Conservation (phyloP, 1,140 invertebrate species). For the Hormaphis cornu region DNA sequence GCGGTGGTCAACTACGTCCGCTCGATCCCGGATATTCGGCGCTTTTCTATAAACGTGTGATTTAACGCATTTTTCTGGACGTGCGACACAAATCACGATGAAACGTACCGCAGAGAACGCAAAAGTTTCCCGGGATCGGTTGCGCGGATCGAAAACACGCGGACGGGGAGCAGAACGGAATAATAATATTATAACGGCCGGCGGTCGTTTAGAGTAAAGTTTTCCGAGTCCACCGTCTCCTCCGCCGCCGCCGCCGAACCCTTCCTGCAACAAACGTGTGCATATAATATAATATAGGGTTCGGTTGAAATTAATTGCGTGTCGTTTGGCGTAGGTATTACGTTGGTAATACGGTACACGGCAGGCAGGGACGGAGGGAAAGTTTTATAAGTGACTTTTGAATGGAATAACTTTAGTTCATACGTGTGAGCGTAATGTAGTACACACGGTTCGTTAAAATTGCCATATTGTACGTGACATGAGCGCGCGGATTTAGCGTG, state of each 20-base stretch:
- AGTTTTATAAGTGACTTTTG: slow-evolving; percentile 13
- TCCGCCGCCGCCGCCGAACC: not conserved
- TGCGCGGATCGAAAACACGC: not conserved
- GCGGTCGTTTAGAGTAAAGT: slow-evolving; percentile 29
- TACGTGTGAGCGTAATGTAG: not conserved
- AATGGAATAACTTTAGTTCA: slow-evolving; percentile 18
- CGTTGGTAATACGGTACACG: not conserved
- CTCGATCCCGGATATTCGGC: too few relatives aligned
- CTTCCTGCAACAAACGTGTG: not conserved
- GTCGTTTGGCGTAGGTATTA: not conserved
- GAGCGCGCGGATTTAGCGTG: too few relatives aligned
- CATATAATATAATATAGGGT: not conserved
- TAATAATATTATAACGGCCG: slow-evolving; percentile 4
- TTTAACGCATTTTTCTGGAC: too few relatives aligned
- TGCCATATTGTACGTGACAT: too few relatives aligned
- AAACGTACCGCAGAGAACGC: too few relatives aligned
- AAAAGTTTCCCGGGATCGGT: too few relatives aligned
- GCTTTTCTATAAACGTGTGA: too few relatives aligned
- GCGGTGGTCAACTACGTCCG: too few relatives aligned
- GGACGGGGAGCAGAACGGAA: too few relatives aligned
- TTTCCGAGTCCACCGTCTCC: not conserved
- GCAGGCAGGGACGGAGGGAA: not conserved
- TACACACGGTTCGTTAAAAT: too few relatives aligned
- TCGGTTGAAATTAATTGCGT: slow-evolving; percentile 22
- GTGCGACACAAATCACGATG: too few relatives aligned